Base-by-base conservation (phyloP, 2,888 invertebrate species). In the Leptopilina syphax region DNA sequence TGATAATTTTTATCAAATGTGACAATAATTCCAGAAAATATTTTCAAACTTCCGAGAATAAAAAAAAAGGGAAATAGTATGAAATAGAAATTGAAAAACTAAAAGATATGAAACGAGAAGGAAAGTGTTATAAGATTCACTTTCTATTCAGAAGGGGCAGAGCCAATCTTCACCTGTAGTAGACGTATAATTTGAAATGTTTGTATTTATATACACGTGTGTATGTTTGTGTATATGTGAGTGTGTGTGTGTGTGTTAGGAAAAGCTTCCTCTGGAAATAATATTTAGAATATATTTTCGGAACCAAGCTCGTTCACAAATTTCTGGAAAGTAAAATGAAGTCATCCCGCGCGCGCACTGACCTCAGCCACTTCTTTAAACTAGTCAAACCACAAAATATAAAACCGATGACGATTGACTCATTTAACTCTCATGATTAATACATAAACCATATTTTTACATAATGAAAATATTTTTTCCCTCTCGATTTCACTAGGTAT, bases 321-420 rank as follows among this genome's bases (percentile, higher is more conserved):
- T 57, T 41, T 57, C 73, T 76, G 77, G 41, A 79, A 78, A 73
- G 73, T 70, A 67, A 80, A 77, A 81, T 77, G 77, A 80, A 79
- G 77, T 80, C 34, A 34, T 34, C 3, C 4, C 34, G 34, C 3
- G 34, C 34, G 34, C 70, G 77, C 79, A 83, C 80, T 82, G 81
- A 82, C 80, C 81, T 83, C 80, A 78, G 80, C 54, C 81, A 83
- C 81, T 83, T 44, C 7, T 34, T 44, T 79, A 79, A 78, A 79
- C 65, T 65, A 54, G 67, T 77, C 78, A 65, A 76, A 77, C 80
- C 78, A 77, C 77, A 70, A 79, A 50, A 50, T 50, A 79, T 70
- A 1, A 34, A 34, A 41, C 77, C 77, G 76, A 70, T 77, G 50
- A 66, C 12, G 65, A 27, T 27, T 27, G 27, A 27, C 27, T 27